Evolutionary conservation across 2,888 invertebrate genomes (phyloP).

Genomic region (Pegoplata infirma): DNA sequence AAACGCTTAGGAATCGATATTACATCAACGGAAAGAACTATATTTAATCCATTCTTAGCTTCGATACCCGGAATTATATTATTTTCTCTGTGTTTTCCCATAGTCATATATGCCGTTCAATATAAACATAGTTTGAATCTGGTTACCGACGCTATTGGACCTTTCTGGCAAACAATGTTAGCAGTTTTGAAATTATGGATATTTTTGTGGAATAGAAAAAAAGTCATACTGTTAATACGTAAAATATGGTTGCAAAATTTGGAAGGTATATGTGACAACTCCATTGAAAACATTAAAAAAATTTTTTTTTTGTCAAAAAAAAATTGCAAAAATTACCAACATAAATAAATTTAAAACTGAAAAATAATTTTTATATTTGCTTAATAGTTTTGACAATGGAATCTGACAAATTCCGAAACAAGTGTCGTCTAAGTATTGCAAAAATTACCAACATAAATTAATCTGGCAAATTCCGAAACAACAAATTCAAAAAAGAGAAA

Average conservation of each 20-base stretch:
- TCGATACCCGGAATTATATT: conserved; percentile 3
- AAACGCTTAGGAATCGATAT: conserved; percentile 9
- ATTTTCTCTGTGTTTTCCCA: conserved; percentile 4
- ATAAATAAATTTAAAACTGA: too few species aligned
- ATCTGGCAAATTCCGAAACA: too few species aligned
- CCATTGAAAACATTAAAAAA: background rate
- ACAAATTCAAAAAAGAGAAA: too few species aligned
- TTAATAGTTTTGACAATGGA: too few species aligned
- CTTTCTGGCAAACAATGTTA: conserved; percentile 47
- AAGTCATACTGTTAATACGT: conserved; percentile 35
- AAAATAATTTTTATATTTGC: too few species aligned
- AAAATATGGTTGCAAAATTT: conserved; percentile 37
- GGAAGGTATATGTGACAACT: conserved; percentile 23
- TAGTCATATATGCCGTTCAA: conserved; percentile 30
- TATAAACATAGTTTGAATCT: conserved; percentile 40
- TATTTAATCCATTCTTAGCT: background rate
- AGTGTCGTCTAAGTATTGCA: too few species aligned
- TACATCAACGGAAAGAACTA: conserved; percentile 12
- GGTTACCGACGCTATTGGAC: conserved; percentile 43
- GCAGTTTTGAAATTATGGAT: conserved; percentile 43
- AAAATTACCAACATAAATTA: too few species aligned
- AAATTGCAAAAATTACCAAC: too few species aligned
- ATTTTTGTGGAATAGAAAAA: conserved; percentile 47
- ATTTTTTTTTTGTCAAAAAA: too few species aligned
- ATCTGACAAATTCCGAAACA: too few species aligned